These are phyloP conservation scores for Pachycephus smyrnensis DNA, from an alignment of 2,888 invertebrate species.

Conservation along the genomic window DNA sequence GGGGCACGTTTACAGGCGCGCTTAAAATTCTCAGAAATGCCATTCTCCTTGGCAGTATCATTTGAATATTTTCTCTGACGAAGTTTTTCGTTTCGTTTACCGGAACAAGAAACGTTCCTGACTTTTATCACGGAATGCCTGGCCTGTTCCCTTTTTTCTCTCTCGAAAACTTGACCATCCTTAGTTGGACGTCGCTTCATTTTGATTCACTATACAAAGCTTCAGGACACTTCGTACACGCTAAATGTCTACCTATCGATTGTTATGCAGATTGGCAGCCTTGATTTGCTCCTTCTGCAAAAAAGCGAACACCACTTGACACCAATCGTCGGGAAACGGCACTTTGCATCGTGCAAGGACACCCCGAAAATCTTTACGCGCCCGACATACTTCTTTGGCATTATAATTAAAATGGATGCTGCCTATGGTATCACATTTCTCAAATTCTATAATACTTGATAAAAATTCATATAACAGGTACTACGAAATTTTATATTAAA, in stretches of 20 bases:
- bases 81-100: not conserved
- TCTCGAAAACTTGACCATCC: not conserved
- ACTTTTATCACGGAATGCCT: too few species aligned
- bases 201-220: not conserved
- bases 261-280: slow-evolving; percentile 30
- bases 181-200: not conserved
- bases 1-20: not conserved
- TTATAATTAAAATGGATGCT: not conserved
- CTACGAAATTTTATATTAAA: not conserved
- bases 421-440: not conserved
- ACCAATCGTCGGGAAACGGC: slow-evolving; percentile 10
- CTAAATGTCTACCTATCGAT: slow-evolving; percentile 23
- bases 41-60: not conserved
- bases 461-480: not conserved
- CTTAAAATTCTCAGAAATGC: not conserved
- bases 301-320: slow-evolving; percentile 27
- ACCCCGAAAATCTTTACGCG: not conserved
- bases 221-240: not conserved
- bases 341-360: not conserved
- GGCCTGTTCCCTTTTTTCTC: not conserved
- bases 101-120: too few species aligned
- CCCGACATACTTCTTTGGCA: not conserved
- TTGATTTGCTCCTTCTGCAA: slow-evolving; percentile 28
- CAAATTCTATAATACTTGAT: not conserved
- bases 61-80: not conserved